phyloP scores from a whole-genome alignment of 2,888 invertebrate genomes.

The Agrochola lota region DNA sequence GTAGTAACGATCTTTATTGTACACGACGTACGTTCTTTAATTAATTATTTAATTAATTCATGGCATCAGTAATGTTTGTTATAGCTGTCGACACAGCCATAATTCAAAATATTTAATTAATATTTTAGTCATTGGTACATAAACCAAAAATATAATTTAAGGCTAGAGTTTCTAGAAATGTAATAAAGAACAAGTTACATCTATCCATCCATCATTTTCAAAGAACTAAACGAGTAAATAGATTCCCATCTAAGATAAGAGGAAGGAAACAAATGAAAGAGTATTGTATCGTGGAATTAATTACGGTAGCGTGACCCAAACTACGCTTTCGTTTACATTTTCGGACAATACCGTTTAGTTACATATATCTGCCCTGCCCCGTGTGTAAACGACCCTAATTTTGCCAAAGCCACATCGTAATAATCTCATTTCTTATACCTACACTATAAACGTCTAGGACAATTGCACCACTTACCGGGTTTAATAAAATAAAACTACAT shows the following conservation, averaged over 20 bases:
- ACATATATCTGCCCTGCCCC: conserved; percentile 10
- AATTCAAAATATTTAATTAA: background rate
- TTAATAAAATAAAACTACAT: conserved; percentile 18
- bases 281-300: conserved; percentile 50
- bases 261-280: conserved; percentile 33
- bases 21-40: background rate
- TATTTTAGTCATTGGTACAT: background rate
- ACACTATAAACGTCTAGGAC: conserved; percentile 3
- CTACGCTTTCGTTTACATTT: conserved; percentile 34
- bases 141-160: background rate
- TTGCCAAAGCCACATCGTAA: conserved; percentile 19
- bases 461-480: conserved; percentile 16
- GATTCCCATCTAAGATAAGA: conserved; percentile 45
- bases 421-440: conserved; percentile 1
- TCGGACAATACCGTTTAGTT: conserved; percentile 45
- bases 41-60: background rate
- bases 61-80: background rate
- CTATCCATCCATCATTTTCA: conserved; percentile 24
- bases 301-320: conserved; percentile 50
- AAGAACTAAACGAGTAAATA: conserved; percentile 23
- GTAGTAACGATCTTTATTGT: background rate
- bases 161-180: background rate
- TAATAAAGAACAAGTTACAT: conserved; percentile 8
- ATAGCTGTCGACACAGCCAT: too few relatives aligned
- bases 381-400: conserved; percentile 34